phyloP scores from a whole-genome alignment of 2,113 vertebrate species.

The Syngnathoides biaculeatus region DNA sequence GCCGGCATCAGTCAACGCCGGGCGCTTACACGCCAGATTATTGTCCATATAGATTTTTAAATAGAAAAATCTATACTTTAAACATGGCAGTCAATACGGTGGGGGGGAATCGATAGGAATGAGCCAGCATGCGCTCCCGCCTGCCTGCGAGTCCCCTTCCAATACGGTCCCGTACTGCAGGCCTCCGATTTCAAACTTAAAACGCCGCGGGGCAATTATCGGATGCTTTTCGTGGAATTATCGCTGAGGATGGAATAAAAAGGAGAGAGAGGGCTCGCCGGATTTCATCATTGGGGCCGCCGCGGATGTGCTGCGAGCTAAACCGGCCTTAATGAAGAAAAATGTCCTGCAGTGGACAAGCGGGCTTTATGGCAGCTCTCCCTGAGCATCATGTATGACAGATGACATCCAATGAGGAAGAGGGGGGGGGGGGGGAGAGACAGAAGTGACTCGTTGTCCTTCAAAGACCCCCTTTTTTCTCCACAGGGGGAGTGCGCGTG shows the following conservation, averaged over 20 bases:
- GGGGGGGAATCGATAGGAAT: constrained; percentile 69
- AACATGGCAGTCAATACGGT: constrained; percentile 77
- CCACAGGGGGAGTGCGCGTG: constrained; percentile 68
- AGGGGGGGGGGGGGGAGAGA: constrained; percentile 16
- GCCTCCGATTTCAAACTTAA: constrained; percentile 33
- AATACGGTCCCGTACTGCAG: constrained; percentile 21
- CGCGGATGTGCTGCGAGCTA: constrained; percentile 25
- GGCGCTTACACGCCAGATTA: constrained; percentile 77
- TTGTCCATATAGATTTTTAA: constrained; percentile 82
- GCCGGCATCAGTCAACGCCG: constrained; percentile 65
- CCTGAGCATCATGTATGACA: constrained; percentile 72
- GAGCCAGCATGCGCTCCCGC: constrained; percentile 46
- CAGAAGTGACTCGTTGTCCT: constrained; percentile 78
- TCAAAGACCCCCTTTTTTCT: constrained; percentile 76
- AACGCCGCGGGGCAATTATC: constrained; percentile 32
- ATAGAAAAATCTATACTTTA: constrained; percentile 83
- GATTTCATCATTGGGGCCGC: constrained; percentile 31
- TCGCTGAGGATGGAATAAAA: background rate
- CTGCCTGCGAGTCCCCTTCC: constrained; percentile 18
- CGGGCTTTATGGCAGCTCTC: constrained; percentile 68
- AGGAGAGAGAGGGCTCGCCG: constrained; percentile 1
- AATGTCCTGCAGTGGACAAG: constrained; percentile 57
- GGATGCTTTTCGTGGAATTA: constrained; percentile 36
- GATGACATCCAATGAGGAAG: constrained; percentile 72
- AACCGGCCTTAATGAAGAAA: constrained; percentile 67